These are phyloP conservation scores for Cyclophora punctaria DNA, from an alignment of 2,888 invertebrate species.

Conservation along the genomic window DNA sequence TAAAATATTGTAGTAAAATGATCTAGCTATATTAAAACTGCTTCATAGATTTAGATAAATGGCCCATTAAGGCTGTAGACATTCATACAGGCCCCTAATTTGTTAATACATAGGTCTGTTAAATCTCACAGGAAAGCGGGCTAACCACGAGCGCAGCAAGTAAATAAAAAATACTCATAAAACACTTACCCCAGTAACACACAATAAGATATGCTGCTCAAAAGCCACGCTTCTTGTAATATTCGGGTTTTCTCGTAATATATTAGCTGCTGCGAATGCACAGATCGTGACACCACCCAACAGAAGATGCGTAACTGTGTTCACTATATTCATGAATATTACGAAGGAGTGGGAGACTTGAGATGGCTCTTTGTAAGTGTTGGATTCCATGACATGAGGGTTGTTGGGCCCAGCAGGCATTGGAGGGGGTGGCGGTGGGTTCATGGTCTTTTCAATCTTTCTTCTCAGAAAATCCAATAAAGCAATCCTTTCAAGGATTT, in stretches of 20 bases:
- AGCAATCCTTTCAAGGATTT: too few species aligned
- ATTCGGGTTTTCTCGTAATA: background rate
- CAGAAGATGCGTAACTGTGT: conserved; percentile 30
- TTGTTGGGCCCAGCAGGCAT: conserved; percentile 7
- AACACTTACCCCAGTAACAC: conserved; percentile 45
- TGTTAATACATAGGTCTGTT: too few species aligned
- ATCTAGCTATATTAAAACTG: too few species aligned
- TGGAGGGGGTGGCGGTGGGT: conserved; percentile 17
- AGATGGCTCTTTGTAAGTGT: conserved; percentile 5
- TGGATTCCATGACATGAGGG: conserved; percentile 15
- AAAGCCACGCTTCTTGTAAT: background rate
- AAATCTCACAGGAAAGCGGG: too few species aligned
- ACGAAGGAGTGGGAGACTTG: conserved; percentile 12
- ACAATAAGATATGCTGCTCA: conserved; percentile 38
- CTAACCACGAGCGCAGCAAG: too few species aligned
- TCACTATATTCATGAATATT: conserved; percentile 26
- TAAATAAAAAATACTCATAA: background rate
- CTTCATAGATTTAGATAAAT: too few species aligned
- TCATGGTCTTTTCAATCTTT: too few species aligned
- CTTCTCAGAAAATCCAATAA: too few species aligned
- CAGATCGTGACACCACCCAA: conserved; percentile 31
- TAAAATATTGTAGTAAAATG: too few species aligned
- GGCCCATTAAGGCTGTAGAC: too few species aligned
- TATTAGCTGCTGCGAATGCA: conserved; percentile 23
- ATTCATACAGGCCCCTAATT: too few species aligned